phyloP scores from a whole-genome alignment of 2,888 invertebrate species.

The Anaspis maculata region DNA sequence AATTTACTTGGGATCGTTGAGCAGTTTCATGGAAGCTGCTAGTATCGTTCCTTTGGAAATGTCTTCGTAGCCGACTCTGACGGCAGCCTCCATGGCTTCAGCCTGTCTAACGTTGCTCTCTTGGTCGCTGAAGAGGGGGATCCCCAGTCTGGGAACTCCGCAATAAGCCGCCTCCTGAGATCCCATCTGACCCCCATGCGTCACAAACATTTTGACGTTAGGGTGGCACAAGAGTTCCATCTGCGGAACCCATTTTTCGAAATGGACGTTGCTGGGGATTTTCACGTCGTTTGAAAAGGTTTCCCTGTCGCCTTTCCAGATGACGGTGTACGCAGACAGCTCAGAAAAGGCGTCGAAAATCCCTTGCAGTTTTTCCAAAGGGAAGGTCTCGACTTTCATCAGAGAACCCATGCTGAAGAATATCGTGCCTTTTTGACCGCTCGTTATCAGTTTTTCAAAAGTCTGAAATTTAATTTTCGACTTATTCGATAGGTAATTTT shows the following conservation, averaged over 20 bases:
- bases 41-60: slow-evolving; percentile 25
- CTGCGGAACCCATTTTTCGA: slow-evolving; percentile 51
- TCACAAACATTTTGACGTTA: slow-evolving; percentile 44
- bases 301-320: slow-evolving; percentile 48
- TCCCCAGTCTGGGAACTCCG: slow-evolving; percentile 39
- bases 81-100: slow-evolving; percentile 45
- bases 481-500: background rate
- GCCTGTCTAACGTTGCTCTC: slow-evolving; percentile 47
- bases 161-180: slow-evolving; percentile 43
- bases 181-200: slow-evolving; percentile 47
- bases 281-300: slow-evolving; percentile 41
- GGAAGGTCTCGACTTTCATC: slow-evolving; percentile 49
- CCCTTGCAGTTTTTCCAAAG: slow-evolving; percentile 41
- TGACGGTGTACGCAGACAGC: slow-evolving; percentile 46
- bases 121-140: slow-evolving; percentile 38
- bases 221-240: slow-evolving; percentile 34
- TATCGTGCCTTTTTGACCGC: slow-evolving; percentile 42
- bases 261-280: slow-evolving; percentile 44
- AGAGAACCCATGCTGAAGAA: slow-evolving; percentile 55
- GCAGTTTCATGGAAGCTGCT: slow-evolving; percentile 21
- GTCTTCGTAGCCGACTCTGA: slow-evolving; percentile 30
- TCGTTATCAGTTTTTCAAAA: slow-evolving; percentile 1
- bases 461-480: slow-evolving; percentile 7
- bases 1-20: slow-evolving; percentile 7
- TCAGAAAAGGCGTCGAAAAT: slow-evolving; percentile 47